Conservation (phyloP, 2,888 invertebrate species). For the Aphidius colemani region DNA sequence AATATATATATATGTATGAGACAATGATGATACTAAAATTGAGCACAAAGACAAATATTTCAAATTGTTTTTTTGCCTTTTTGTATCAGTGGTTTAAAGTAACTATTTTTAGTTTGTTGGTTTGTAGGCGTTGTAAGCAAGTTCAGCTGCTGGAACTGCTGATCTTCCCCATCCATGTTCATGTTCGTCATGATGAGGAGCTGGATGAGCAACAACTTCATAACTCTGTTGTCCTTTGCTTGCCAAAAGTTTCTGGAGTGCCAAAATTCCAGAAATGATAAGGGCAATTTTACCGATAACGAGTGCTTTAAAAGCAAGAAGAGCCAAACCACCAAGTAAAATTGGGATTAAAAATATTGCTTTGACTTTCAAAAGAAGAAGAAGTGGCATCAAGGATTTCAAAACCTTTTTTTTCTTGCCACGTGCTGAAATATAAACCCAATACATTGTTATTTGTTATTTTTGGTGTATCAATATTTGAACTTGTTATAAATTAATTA, state of each 20-base stretch:
- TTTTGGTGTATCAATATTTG: not conserved
- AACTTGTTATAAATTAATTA: constrained; percentile 11
- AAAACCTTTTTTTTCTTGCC: constrained; percentile 82
- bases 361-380: constrained; percentile 79
- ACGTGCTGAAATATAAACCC: constrained; percentile 53
- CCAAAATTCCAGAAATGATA: constrained; percentile 76
- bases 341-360: constrained; percentile 78
- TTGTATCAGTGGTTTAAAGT: constrained; percentile 11
- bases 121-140: constrained; percentile 74
- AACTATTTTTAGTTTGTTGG: constrained; percentile 49
- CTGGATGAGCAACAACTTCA: constrained; percentile 65
- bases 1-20: constrained; percentile 7
- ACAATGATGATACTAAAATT: constrained; percentile 27
- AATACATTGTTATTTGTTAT: not conserved
- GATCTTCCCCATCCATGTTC: constrained; percentile 70
- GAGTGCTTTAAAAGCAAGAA: constrained; percentile 83
- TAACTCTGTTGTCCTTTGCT: constrained; percentile 68
- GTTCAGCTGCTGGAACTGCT: constrained; percentile 67
- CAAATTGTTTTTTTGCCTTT: constrained; percentile 19
- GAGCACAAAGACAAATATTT: constrained; percentile 27
- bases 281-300: constrained; percentile 83
- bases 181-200: constrained; percentile 55
- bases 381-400: constrained; percentile 76
- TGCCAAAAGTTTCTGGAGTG: constrained; percentile 78
- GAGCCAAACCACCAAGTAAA: constrained; percentile 76